Evolutionary conservation across 2,113 vertebrate species (phyloP), one percentile per base, ranked within the genome.

Genomic region (Carollia perspicillata): DNA sequence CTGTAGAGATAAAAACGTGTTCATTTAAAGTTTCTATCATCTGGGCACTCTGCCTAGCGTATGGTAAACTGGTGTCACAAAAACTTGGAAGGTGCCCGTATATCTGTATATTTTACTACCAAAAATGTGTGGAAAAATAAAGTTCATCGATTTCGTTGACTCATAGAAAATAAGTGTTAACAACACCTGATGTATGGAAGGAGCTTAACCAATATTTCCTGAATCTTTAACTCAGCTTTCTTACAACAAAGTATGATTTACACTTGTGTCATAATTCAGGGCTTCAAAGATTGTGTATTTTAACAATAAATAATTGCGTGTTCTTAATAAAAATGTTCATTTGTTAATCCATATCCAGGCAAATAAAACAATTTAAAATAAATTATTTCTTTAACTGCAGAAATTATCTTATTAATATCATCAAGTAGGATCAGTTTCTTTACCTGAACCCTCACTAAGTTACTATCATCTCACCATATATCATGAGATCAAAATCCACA

Each of bases 51-150:
- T n/a, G 44, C 55, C 80, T 80, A 37, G 4, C 30, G 47, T 51
- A 37, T 60, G 40, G 40, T 42, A 84, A 58, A 44, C n/a, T 30
- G 10, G 4, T 53, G 2, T 68, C 68, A 44, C 35, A 81, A 53
- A 95, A 89, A 68, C 44, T 58, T 84, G 51, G 37, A 81, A 8
- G 3, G 5, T n/a, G 35, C 17, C 30, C 40, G 78, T 65, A 16
- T 22, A 85, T 89, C 69, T 89, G 42, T 60, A 58, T 84, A 35
- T 35, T 47, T 8, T 72, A 53, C 23, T 68, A 83, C 60, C 35
- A 44, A 95, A 95, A 89, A 66, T 53, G 8, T 40, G 66, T 30
- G 68, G 44, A 35, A 66, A 97, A 92, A 84, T 69, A 26, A 92
- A 83, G 47, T 42, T 16, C 1, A 17, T 51, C 65, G 28, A 30